Base-by-base conservation (phyloP, 1,140 invertebrate genomes). In the Daktulosphaira vitifoliae region DNA sequence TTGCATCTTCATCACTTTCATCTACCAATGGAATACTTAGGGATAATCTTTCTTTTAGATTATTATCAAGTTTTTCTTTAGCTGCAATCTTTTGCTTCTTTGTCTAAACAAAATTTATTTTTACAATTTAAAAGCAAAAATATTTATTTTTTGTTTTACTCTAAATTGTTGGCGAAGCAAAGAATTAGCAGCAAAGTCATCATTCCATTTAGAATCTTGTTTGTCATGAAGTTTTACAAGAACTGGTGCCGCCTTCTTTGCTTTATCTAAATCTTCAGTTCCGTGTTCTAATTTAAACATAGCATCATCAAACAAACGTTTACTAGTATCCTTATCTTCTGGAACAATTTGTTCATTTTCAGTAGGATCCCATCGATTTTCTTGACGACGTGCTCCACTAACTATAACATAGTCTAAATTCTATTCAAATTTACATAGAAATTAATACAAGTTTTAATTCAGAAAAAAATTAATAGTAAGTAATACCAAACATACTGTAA, bases 321-420 rank as follows among this genome's bases (percentile, higher is more conserved):
- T 88, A 64, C 88, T 90, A 7, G 86, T 85, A 74, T 88, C 86
- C 74, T 95, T 96, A 6, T 90, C 92, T 74, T 92, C 87, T 1
- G 90, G 87, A 1, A 92, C 87, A 69, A 92, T 84, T 75, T 98
- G 95, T 66, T 92, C 95, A 82, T 98, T 98, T 71, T 96, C 85
- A 51, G 84, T 86, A 0, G 96, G 93, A 79, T 99, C 95, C 94
- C 95, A 99, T 70, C 96, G 81, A 75, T 94, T 93, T 76, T 99
- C 96, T 77, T 99, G 96, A 15, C 97, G 77, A 70, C 92, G 80
- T 3, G 96, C 95, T 9, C 97, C 97, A 70, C 86, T 89, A 1
- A 98, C 81, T 65, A 99, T 92, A 2, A 92, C 84, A 81, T 99
- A 99, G 75, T 99, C 96, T 71, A 98, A 80, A 79, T 99, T 98